Evolutionary conservation across 2,797 vertebrate species (phyloP), one percentile per base, ranked within the genome.

Genomic region (Pantherophis vulpinus): DNA sequence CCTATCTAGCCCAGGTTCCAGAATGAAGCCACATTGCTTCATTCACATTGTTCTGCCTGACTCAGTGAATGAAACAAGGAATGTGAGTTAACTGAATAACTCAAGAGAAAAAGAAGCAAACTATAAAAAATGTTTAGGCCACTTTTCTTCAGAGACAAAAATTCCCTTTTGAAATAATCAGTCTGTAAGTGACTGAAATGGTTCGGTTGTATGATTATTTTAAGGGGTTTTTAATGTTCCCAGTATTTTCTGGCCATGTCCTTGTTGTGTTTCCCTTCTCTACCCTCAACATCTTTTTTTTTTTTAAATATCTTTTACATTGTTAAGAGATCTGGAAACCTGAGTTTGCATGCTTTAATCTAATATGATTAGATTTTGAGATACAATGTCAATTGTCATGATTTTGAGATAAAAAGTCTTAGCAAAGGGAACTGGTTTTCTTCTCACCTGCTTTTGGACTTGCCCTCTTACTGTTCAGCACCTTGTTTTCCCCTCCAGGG

Each of bases 401-500:
- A 54, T 54, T 54, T 54, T 54, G 51, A 54, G 51, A 54, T 55
- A 25, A 86, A 83, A 54, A 55, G 25, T 37, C n/a, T 61, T 63
- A 54, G 27, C 47, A 1, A 87, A 56, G 87, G 18, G 27, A 89
- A 66, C 23, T 7, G 25, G 3, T 25, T 16, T 88, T 60, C 16
- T 29, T 66, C 97, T 98, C 96, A 99, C 99, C 99, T 98, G 98
- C 97, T 96, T 98, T 98, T 5, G 99, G 99, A 96, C 99, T 99
- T 1, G 98, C 97, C 89, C 97, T 98, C 98, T 99, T 99, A 97
- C 98, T 98, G 96, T 96, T 97, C 95, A 98, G 97, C 18, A 97
- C 97, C 96, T 98, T 98, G 97, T 95, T 97, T 20, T 98, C 98
- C 14, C 96, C 96, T 79, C 96, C 97, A 16, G 95, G 96, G 74